Conservation (phyloP, 2,797 vertebrate genomes). For the Halcyon leucocephala region DNA sequence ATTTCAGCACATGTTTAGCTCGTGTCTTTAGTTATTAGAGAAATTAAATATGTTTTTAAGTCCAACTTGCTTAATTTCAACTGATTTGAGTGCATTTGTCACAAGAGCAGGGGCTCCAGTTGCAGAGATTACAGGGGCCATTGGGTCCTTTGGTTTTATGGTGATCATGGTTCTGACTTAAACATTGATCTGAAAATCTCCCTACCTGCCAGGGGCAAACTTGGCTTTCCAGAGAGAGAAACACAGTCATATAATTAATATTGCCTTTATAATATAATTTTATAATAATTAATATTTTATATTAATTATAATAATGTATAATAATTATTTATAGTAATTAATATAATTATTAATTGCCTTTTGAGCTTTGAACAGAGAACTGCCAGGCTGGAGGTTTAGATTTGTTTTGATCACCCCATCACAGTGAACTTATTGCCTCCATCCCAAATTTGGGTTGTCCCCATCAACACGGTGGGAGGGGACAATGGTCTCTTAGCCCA, state of each 20-base stretch:
- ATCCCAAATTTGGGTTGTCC: not conserved
- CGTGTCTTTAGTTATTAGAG: not conserved
- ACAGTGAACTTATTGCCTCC: not conserved
- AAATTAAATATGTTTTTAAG: not conserved
- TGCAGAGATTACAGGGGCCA: not conserved
- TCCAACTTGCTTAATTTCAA: not conserved
- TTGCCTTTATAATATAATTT: too few relatives aligned
- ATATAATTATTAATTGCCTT: not conserved
- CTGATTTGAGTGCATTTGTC: not conserved
- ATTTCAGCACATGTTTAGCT: not conserved
- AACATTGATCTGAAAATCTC: not conserved
- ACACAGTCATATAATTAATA: constrained; percentile 21
- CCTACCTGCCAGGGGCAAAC: not conserved
- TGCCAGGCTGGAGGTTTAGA: not conserved
- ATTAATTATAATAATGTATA: too few relatives aligned
- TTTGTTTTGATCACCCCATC: not conserved
- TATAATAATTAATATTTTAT: too few relatives aligned
- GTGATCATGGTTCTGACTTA: not conserved
- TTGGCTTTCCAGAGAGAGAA: constrained; percentile 24
- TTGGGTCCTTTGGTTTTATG: not conserved
- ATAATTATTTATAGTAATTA: too few relatives aligned
- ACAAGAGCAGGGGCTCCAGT: not conserved
- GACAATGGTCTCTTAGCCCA: not conserved
- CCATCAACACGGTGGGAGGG: accelerated
- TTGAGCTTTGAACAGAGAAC: not conserved